Evolutionary conservation across 2,888 invertebrate genomes (phyloP).

Genomic region (Ethmia dodecea): DNA sequence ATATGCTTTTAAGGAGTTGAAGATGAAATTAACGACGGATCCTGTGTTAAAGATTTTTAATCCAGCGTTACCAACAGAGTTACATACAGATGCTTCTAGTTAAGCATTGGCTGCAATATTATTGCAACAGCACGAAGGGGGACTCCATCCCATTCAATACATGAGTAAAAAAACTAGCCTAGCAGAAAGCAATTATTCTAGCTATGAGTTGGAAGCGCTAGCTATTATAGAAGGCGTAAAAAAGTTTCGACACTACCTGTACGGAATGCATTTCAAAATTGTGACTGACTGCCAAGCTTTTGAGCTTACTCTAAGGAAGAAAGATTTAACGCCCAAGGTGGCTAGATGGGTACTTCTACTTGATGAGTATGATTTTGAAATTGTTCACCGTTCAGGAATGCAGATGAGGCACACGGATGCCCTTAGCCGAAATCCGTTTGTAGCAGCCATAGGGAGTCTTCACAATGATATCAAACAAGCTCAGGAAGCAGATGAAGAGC

Average conservation of each 20-base stretch:
- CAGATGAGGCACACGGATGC: constrained; percentile 21
- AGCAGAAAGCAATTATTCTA: constrained; percentile 9
- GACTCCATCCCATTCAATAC: constrained; percentile 9
- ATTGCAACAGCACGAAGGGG: constrained; percentile 6
- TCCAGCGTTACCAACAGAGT: constrained; percentile 10
- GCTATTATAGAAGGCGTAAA: constrained; percentile 12
- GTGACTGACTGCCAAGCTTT: constrained; percentile 15
- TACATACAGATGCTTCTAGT: constrained; percentile 18
- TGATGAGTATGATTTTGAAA: neutral
- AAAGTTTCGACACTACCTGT: constrained; percentile 10
- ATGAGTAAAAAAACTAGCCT: constrained; percentile 14
- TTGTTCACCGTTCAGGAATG: constrained; percentile 12
- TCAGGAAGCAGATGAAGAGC: constrained; percentile 18
- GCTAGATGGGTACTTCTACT: constrained; percentile 19
- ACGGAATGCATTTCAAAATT: constrained; percentile 4
- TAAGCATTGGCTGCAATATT: constrained; percentile 12
- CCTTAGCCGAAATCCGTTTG: constrained; percentile 13
- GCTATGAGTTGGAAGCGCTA: constrained; percentile 13
- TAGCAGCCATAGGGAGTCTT: constrained; percentile 1
- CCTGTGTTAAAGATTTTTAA: constrained; percentile 23
- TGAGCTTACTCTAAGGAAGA: constrained; percentile 23
- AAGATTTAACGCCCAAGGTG: constrained; percentile 21
- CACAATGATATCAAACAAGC: constrained; percentile 14
- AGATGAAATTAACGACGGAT: constrained; percentile 8
- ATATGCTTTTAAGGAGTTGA: constrained; percentile 12